A percentile compares a stretch with the other conserved stretches of the same genome.
phyloP scores from a whole-genome alignment of 2,797 vertebrate genomes.

The Sebastes vulpes region DNA sequence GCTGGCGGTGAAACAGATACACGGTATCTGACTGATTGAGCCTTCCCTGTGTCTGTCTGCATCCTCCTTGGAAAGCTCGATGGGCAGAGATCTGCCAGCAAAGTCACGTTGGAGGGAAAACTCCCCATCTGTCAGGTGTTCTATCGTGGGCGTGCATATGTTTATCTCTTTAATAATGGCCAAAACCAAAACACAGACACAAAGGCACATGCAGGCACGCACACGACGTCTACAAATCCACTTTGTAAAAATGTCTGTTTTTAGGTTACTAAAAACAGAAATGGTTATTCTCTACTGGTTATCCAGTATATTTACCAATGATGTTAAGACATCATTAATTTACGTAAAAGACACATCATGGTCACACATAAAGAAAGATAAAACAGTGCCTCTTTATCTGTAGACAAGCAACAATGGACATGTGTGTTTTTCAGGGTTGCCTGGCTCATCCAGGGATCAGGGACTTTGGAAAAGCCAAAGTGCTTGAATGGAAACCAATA shows the following conservation, averaged over 20 bases:
- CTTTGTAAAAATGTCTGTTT: not conserved
- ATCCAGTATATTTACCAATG: not conserved
- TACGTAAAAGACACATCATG: not conserved
- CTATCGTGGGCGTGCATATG: constrained; percentile 4
- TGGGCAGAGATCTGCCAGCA: constrained; percentile 29
- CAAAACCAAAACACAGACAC: constrained; percentile 25
- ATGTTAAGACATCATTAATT: not conserved
- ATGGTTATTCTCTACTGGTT: not conserved
- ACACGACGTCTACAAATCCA: not conserved
- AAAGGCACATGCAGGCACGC: not conserved
- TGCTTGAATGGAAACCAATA: not conserved
- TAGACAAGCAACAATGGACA: not conserved
- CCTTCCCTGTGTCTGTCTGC: constrained; percentile 22
- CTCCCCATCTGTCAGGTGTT: constrained; percentile 51
- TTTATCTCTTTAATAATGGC: constrained; percentile 23
- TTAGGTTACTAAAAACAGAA: not conserved
- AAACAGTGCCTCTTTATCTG: not conserved
- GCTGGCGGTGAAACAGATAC: constrained; percentile 57
- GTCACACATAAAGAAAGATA: not conserved
- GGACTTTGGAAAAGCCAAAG: not conserved
- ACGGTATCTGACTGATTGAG: constrained; percentile 35
- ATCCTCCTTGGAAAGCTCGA: constrained; percentile 42
- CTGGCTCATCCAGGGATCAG: not conserved
- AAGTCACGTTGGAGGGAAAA: constrained; percentile 38
- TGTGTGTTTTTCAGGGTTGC: not conserved